Evolutionary conservation across 2,113 vertebrate genomes (phyloP).

Genomic region (Xiphophorus maculatus): DNA sequence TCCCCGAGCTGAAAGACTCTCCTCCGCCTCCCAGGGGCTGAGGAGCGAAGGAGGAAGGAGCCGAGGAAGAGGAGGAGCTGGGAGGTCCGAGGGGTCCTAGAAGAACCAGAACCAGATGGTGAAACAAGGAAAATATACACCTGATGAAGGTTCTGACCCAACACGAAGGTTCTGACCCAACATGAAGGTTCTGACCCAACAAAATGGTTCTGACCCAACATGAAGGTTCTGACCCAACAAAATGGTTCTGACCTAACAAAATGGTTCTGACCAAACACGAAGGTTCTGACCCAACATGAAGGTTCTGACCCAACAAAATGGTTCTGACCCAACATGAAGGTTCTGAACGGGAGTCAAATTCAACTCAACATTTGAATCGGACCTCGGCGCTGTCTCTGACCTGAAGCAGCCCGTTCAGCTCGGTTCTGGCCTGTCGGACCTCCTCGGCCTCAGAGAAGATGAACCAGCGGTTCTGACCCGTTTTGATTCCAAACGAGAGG

Average conservation of each 20-base stretch:
- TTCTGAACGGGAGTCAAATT: no score
- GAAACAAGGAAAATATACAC: neutral
- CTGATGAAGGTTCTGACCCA: no score
- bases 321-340: no score
- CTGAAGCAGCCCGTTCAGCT: slow-evolving; percentile 72
- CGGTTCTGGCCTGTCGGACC: slow-evolving; percentile 81
- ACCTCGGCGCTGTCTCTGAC: slow-evolving; percentile 24
- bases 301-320: no score
- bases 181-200: no score
- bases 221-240: no score
- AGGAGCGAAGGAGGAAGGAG: slow-evolving; percentile 86
- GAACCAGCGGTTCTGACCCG: slow-evolving; percentile 75
- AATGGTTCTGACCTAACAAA: no score
- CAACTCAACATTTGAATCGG: neutral
- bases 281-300: no score
- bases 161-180: no score
- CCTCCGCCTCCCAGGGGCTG: slow-evolving; percentile 87
- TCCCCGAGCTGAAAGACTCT: slow-evolving; percentile 82
- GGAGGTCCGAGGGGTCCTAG: slow-evolving; percentile 30
- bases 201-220: no score
- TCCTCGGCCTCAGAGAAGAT: slow-evolving; percentile 84
- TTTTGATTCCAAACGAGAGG: slow-evolving; percentile 80
- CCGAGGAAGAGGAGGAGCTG: slow-evolving; percentile 55
- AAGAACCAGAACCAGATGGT: slow-evolving; percentile 1
- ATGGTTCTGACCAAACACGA: no score